phyloP scores from a whole-genome alignment of 92 coral and sea anemone genomes.

The Zoanthus sociatus region DNA sequence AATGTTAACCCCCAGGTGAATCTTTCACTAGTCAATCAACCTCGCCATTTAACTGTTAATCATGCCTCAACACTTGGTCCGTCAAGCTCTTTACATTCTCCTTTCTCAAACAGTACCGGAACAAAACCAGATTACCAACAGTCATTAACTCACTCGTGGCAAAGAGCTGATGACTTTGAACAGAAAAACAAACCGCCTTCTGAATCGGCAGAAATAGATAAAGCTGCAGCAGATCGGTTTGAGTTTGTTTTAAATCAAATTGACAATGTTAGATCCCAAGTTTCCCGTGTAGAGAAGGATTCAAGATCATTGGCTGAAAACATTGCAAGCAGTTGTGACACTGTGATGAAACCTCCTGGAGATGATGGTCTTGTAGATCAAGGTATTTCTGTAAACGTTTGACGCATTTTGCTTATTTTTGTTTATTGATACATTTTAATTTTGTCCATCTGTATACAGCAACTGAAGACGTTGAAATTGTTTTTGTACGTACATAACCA shows the following conservation, averaged over 20 bases:
- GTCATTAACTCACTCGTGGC: neutral
- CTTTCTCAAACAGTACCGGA: neutral
- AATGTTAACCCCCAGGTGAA: neutral
- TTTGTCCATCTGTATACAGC: too few relatives aligned
- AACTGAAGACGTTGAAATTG: too few relatives aligned
- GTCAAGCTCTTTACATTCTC: neutral
- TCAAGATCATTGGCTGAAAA: conserved; percentile 69
- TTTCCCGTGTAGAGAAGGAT: conserved; percentile 47
- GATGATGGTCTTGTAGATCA: conserved; percentile 64
- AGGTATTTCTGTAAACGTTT: neutral
- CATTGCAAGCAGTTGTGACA: conserved; percentile 52
- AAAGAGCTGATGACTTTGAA: conserved; percentile 11
- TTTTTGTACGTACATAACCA: too few relatives aligned
- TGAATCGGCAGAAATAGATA: conserved; percentile 36
- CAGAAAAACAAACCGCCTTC: conserved; percentile 12
- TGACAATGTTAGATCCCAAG: conserved; percentile 72
- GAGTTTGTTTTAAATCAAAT: conserved; percentile 92
- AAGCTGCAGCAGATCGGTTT: conserved; percentile 77
- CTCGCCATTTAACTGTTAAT: neutral
- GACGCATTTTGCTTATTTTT: neutral
- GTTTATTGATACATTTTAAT: too few relatives aligned
- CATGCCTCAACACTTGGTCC: neutral
- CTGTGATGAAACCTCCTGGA: conserved; percentile 89
- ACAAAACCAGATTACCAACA: conserved; percentile 33
- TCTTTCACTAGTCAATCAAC: neutral